Conservation (phyloP, 2,113 vertebrate species). For the Coryphaenoides rupestris region DNA sequence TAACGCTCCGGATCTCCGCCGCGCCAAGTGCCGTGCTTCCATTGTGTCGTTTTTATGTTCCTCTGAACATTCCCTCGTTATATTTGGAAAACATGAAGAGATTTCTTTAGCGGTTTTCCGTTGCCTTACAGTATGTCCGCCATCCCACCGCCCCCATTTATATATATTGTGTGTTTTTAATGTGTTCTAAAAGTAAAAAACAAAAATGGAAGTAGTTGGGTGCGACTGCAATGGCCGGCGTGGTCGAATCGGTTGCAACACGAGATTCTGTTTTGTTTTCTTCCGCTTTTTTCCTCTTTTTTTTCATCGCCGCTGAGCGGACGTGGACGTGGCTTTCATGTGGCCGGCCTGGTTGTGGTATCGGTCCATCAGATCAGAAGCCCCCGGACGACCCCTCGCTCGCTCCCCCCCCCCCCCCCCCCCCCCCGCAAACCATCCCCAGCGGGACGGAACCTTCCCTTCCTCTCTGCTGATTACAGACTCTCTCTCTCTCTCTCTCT, state of each 20-base stretch:
- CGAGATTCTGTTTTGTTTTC: conserved; percentile 45
- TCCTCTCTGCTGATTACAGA: conserved; percentile 33
- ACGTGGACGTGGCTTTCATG: conserved; percentile 21
- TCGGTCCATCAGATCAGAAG: too few relatives aligned
- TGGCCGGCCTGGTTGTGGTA: conserved; percentile 16
- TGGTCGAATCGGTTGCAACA: conserved; percentile 26
- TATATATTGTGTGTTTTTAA: conserved; percentile 15
- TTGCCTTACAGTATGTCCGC: not conserved
- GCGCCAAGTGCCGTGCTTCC: too few relatives aligned
- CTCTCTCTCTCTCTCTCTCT: conserved; percentile 23
- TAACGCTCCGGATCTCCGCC: too few relatives aligned
- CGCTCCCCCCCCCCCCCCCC: not conserved
- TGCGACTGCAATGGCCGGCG: conserved; percentile 35
- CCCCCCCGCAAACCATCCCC: too few relatives aligned
- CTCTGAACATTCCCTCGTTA: too few relatives aligned
- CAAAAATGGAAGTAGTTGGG: conserved; percentile 36
- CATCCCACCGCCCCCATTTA: too few relatives aligned
- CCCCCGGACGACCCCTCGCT: too few relatives aligned
- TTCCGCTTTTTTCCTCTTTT: too few relatives aligned
- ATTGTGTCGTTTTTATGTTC: too few relatives aligned
- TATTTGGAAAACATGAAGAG: too few relatives aligned
- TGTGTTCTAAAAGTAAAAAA: conserved; percentile 20
- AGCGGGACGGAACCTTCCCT: conserved; percentile 27
- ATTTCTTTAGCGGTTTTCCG: not conserved
- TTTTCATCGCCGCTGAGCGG: conserved; percentile 5